These are phyloP conservation scores for Lepisosteus oculatus DNA, from an alignment of 2,113 vertebrate species.

Conservation along the genomic window DNA sequence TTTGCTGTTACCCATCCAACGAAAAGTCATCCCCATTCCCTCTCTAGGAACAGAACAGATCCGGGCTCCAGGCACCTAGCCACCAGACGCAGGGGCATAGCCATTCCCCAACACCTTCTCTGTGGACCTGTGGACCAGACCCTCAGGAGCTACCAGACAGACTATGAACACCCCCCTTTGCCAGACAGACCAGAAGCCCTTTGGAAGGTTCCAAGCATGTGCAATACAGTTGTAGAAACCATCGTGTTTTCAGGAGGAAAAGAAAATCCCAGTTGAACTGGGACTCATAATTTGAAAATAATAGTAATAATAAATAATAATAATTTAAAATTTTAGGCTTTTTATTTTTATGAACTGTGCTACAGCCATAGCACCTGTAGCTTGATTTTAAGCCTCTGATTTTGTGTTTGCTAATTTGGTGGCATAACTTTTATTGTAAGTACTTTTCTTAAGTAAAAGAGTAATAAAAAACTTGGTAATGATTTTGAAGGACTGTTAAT, in stretches of 20 bases:
- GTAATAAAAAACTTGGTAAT: slow-evolving; percentile 7
- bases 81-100: not conserved
- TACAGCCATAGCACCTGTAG: not conserved
- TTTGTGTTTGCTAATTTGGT: not conserved
- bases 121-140: not conserved
- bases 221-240: slow-evolving; percentile 20
- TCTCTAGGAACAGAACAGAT: slow-evolving; percentile 5
- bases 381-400: not conserved
- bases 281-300: slow-evolving; percentile 4
- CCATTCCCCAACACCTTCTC: not conserved
- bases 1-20: slow-evolving; percentile 1
- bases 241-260: not conserved
- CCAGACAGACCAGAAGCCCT: not conserved
- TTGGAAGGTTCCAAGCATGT: slow-evolving; percentile 12
- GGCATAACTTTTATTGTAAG: not conserved
- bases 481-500: slow-evolving; percentile 1
- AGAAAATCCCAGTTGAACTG: slow-evolving; percentile 10
- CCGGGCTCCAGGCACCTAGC: not conserved
- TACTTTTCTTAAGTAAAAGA: not conserved
- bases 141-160: not conserved
- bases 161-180: not conserved
- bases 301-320: slow-evolving; percentile 7
- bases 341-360: not conserved
- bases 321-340: not conserved
- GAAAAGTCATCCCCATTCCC: slow-evolving; percentile 9